These are phyloP conservation scores for Aselliscus stoliczkanus DNA, from an alignment of 2,797 vertebrate species.

Conservation along the genomic window DNA sequence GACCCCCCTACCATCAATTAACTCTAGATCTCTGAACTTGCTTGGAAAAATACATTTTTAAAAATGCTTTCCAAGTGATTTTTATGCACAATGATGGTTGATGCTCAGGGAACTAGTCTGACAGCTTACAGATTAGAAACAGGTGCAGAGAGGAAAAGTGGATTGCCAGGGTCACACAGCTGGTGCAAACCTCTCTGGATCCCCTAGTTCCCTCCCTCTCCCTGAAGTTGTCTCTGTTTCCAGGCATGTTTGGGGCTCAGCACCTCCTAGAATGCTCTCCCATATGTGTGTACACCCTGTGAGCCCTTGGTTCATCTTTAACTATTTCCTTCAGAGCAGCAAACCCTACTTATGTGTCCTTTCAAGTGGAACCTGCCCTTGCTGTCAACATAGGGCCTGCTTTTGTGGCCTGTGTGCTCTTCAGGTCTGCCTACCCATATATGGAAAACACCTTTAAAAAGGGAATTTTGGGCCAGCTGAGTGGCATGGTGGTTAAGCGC, in stretches of 20 bases:
- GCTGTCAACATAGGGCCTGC: background rate
- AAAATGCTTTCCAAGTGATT: background rate
- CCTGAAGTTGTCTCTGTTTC: background rate
- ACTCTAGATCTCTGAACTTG: background rate
- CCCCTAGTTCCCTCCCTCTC: fast-evolving
- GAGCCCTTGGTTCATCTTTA: background rate
- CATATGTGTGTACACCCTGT: fast-evolving
- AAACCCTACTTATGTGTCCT: background rate
- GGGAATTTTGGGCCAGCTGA: no score
- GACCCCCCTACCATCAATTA: background rate
- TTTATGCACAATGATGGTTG: background rate
- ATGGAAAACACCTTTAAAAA: background rate
- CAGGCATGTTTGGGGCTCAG: background rate
- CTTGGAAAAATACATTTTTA: background rate
- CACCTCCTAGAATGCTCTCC: background rate
- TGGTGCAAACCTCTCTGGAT: background rate
- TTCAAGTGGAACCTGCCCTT: background rate
- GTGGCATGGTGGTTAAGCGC: no score
- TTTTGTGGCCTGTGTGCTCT: background rate
- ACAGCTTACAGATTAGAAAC: background rate
- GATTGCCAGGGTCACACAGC: background rate
- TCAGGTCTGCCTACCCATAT: background rate
- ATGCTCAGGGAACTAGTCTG: background rate
- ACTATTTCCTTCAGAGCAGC: background rate
- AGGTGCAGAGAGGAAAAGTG: background rate